A percentile compares a stretch with the other conserved stretches of the same genome.
Conservation (phyloP, 1,140 invertebrate genomes). For the Fopius arisanus region DNA sequence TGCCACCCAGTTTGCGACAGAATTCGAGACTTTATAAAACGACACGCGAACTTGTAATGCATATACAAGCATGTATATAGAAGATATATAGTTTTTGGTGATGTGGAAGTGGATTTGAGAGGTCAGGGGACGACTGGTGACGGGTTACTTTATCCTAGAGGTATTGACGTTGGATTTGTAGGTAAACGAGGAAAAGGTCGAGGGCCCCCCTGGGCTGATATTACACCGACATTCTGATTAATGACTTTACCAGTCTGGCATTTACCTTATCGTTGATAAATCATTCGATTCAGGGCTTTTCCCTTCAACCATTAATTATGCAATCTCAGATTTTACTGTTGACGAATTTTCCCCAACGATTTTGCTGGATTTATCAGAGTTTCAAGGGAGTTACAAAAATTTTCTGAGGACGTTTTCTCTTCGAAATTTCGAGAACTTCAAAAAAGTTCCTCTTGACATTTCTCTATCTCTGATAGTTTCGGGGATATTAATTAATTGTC, state of each 20-base stretch:
- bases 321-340: neutral
- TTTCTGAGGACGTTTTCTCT: neutral
- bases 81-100: neutral
- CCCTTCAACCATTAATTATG: neutral
- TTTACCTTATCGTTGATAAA: neutral
- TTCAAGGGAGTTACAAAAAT: too few relatives aligned
- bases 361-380: too few relatives aligned
- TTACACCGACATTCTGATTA: slow-evolving; percentile 6
- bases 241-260: neutral
- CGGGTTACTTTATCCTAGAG: neutral
- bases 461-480: too few relatives aligned
- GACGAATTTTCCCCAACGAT: too few relatives aligned
- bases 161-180: neutral
- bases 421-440: neutral
- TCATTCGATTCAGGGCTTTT: neutral
- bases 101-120: neutral
- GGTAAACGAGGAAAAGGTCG: neutral
- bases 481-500: too few relatives aligned
- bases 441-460: too few relatives aligned
- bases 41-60: slow-evolving; percentile 25
- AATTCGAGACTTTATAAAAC: slow-evolving; percentile 25
- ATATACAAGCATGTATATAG: neutral
- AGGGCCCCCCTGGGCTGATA: neutral
- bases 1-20: slow-evolving; percentile 4
- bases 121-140: slow-evolving; percentile 2